Evolutionary conservation across 2,888 invertebrate species (phyloP), one percentile per base, ranked within the genome.

Genomic region (Cephalotes varians): DNA sequence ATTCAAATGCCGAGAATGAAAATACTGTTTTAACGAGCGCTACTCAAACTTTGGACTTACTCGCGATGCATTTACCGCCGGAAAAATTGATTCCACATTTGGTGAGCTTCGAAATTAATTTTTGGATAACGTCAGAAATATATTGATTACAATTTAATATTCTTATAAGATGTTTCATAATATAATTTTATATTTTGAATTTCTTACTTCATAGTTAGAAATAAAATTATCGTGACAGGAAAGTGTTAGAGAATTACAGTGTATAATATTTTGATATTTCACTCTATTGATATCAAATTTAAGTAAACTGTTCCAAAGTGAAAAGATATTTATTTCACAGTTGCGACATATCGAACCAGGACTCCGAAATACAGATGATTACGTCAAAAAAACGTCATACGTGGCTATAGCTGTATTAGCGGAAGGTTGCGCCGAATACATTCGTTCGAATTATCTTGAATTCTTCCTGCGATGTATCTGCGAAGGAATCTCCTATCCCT

Each of bases 391-490:
- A 91, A 97, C 97, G 9, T 96, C 97, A 1, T 97, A 96, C 93
- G 94, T 97, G 54, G 96, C 97, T 21, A 95, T 98, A 93, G 97
- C 97, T 28, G 97, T 97, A 31, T 95, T 97, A 83, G 96, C 97
- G 1, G 98, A 98, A 94, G 98, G 98, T 0, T 98, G 97, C 92
- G 96, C 97, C 0, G 97, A 97, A 91, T 96, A 96, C 85, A 97
- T 98, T 69, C 95, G 97, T 87, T 95, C 95, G 82, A 97, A 97
- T 94, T 97, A 97, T 93, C 95, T 98, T 58, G 95, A 96, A 89
- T 95, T 96, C 6, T 96, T 97, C 93, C 93, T 98, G 72, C 96
- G 96, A 88, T 96, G 96, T 88, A 96, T 97, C 18, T 96, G 96
- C 92, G 95, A 95, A 81, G 98, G 97, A 28, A 96, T 98, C 67